Base-by-base conservation (phyloP, 2,888 invertebrate genomes). In the Metellina segmentata region DNA sequence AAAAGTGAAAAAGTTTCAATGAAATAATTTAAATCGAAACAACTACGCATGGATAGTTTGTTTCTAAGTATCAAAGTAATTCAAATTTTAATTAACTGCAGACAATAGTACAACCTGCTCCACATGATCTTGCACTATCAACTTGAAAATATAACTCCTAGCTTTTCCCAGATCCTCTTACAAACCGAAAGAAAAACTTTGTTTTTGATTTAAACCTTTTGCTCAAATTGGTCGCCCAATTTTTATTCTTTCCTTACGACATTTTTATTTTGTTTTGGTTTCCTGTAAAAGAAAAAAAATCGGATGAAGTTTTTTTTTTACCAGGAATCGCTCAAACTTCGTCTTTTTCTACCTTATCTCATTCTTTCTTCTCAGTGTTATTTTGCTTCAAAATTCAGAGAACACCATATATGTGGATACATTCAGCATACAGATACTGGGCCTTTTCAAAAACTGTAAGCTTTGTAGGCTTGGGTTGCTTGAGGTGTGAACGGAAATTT, bases 341-440 rank as follows among this genome's bases (percentile, higher is more conserved):
- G 6, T 79, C 19, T 78, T 51, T 51, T 51, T 79, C 53, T 79
- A 11, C 13, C 53, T 20, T 61, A 61, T 61, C 79, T 53, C 53
- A 19, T 79, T 61, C 61, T 79, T 61, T 34, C 82, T 20, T n/a
- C 51, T n/a, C 13, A 13, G 9, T 34, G 34, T 20, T 72, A 71
- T 51, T 19, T 82, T 53, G 20, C 85, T 75, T 85, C 74, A 34
- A 72, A 85, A 85, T 75, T 85, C 74, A 53, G 52, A 34, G 20
- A 5, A 34, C 34, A 16, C 74, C n/a, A 5, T 70, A 48, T 52
- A 85, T 53, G 75, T 52, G 75, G 61, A 72, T 85, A 53, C 34
- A 85, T 85, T 85, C 20, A 20, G 82, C 85, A 86, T 86, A 61
- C 81, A 83, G 72, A 51, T 83, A 52, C 83, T 74, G 19, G 52